These are phyloP conservation scores for Myotis yumanensis DNA, from an alignment of 2,113 vertebrate genomes.

Conservation along the genomic window DNA sequence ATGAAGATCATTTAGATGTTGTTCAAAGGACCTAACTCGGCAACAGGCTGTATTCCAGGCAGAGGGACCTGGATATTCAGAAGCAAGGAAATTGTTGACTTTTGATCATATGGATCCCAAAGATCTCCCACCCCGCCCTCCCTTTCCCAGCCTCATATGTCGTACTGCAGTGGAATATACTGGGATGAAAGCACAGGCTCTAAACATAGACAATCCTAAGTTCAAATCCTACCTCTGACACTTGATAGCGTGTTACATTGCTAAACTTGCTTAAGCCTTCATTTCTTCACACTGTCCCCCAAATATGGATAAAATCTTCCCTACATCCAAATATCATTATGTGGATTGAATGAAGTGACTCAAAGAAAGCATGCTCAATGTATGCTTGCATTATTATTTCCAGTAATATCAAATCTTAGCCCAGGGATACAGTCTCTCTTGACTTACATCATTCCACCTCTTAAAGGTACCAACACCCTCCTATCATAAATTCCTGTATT, in stretches of 20 bases:
- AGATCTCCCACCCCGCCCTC: not conserved
- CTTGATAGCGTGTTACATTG: not conserved
- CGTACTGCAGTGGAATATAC: accelerated
- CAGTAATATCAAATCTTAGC: not conserved
- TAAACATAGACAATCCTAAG: not conserved
- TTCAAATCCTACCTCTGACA: not conserved
- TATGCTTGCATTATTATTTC: not conserved
- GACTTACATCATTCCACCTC: not conserved
- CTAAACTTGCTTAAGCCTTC: not conserved
- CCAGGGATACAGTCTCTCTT: not conserved
- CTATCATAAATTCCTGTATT: not conserved
- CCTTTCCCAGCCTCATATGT: not conserved
- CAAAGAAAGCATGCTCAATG: not conserved
- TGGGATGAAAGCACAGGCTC: not conserved
- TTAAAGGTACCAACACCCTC: not conserved
- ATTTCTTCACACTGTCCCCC: not conserved
- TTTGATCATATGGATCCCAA: not conserved
- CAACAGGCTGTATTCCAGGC: not conserved
- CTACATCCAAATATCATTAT: not conserved
- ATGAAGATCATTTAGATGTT: not conserved
- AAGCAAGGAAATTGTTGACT: not conserved
- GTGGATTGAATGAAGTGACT: not conserved
- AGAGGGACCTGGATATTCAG: not conserved
- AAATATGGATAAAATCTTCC: not conserved
- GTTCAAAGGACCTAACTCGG: not conserved